Evolutionary conservation across 2,113 vertebrate genomes (phyloP).

Genomic region (Calidris pygmaea): DNA sequence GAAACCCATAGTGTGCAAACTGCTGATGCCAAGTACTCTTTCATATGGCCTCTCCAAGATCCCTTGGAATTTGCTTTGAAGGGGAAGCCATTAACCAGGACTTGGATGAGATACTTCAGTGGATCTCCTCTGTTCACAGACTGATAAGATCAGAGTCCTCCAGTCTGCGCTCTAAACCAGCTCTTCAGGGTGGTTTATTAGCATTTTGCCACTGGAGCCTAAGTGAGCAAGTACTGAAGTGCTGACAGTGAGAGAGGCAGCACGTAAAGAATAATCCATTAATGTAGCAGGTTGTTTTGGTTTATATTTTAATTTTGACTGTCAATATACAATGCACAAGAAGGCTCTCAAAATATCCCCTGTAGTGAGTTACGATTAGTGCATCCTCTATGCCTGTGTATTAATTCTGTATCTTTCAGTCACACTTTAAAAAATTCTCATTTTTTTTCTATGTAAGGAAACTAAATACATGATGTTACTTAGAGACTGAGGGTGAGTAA

Average conservation of each 20-base stretch:
- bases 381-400: not conserved
- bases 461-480: not conserved
- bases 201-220: not conserved
- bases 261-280: not conserved
- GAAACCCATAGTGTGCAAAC: not conserved
- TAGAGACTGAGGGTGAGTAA: not conserved
- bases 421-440: not conserved
- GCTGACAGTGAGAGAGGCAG: not conserved
- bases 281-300: not conserved
- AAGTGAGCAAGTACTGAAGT: not conserved
- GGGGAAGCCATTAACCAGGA: not conserved
- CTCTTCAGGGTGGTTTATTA: not conserved
- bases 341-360: not conserved
- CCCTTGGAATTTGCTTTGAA: slow-evolving; percentile 4
- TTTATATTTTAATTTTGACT: not conserved
- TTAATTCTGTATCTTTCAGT: not conserved
- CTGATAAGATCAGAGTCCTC: not conserved
- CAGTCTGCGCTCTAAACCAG: not conserved
- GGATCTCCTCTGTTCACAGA: not conserved
- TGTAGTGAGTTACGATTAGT: not conserved
- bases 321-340: not conserved
- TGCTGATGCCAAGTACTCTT: not conserved
- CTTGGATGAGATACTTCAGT: not conserved
- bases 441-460: not conserved
- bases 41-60: not conserved